phyloP scores from a whole-genome alignment of 2,113 vertebrate species.

The Ia io region DNA sequence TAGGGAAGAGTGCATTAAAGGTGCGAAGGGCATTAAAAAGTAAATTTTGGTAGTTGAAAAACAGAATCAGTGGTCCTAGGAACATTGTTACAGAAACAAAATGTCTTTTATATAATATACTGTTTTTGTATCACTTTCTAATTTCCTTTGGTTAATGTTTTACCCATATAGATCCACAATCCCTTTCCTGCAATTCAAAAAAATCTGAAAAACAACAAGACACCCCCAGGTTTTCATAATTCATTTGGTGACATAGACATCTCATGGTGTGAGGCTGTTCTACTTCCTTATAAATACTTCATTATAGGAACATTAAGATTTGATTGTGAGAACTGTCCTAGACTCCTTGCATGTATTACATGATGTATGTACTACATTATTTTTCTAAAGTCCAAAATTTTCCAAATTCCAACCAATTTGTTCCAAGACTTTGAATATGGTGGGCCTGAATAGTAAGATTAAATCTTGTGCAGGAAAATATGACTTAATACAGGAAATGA shows the following conservation, averaged over 20 bases:
- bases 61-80: neutral
- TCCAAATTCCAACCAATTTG: neutral
- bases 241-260: neutral
- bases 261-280: neutral
- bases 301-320: neutral
- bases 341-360: neutral
- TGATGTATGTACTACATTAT: neutral
- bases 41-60: neutral
- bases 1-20: neutral
- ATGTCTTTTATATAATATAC: neutral
- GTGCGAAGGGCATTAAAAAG: neutral
- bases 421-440: neutral
- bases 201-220: neutral
- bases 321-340: neutral
- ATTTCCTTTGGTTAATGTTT: neutral
- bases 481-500: neutral
- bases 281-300: neutral
- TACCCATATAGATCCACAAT: neutral
- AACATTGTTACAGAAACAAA: neutral
- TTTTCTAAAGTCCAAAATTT: neutral
- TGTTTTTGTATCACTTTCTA: neutral
- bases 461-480: neutral
- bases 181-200: conserved; percentile 12
- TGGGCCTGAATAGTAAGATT: neutral
- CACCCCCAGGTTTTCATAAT: neutral